Percentiles rank a stretch among this genome's conserved stretches.
Conservation (phyloP, 2,113 vertebrate genomes). For the Tyrannus savana region DNA sequence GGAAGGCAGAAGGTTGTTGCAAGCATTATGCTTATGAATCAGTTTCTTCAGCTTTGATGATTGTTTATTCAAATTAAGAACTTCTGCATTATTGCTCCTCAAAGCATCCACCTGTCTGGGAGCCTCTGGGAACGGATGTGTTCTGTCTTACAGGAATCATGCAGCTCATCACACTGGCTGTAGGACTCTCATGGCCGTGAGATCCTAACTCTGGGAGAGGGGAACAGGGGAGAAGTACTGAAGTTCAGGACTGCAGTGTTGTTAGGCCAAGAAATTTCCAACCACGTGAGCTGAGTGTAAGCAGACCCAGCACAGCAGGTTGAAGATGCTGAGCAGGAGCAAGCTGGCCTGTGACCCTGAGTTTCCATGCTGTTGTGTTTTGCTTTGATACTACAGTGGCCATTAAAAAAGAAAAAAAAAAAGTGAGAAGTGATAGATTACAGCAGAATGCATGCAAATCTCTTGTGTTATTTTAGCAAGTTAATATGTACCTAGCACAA, state of each 20-base stretch:
- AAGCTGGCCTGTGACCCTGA: neutral
- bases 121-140: neutral
- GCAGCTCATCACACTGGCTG: neutral
- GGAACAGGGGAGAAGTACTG: neutral
- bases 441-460: neutral
- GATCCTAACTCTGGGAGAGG: neutral
- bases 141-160: neutral
- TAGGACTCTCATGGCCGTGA: neutral
- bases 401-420: neutral
- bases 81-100: neutral
- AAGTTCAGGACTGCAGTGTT: neutral
- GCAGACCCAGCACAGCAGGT: neutral
- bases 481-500: slow-evolving; percentile 14
- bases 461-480: slow-evolving; percentile 35
- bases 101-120: neutral
- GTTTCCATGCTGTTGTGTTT: neutral
- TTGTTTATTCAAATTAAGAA: neutral
- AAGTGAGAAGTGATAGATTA: neutral
- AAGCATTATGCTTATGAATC: neutral
- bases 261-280: neutral
- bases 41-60: neutral
- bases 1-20: neutral
- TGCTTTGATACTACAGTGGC: neutral
- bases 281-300: rapidly evolving
- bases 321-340: neutral